Base-by-base conservation (phyloP, 2,888 invertebrate species). In the Amblyjoppa fuscipennis region DNA sequence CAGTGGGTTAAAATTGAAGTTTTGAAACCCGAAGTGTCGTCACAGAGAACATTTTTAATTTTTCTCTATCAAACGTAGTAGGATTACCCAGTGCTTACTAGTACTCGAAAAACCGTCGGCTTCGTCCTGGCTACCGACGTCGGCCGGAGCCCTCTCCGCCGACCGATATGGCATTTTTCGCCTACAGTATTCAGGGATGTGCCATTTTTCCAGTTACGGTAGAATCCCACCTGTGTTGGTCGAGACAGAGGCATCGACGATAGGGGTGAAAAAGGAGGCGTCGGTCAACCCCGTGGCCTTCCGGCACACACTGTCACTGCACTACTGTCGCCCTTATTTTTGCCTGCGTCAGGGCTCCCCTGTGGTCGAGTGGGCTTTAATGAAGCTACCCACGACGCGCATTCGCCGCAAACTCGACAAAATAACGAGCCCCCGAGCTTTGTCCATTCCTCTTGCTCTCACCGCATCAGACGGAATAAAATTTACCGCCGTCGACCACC, bases 281-380 rank as follows among this genome's bases (percentile, higher is more conserved):
- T 78, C 75, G 77, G 81, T 81, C 84, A 87, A 81, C 64, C 85
- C 51, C 82, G 45, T 56, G 51, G 59, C 49, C 76, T 70, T 64
- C 20, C 64, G 28, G 41, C 41, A 75, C 74, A 78, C 81, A 70
- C 83, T 45, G 31, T 38, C 74, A 66, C 56, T n/a, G 45, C 74
- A 66, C 64, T 11, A 73, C 41, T 28, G 51, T 69, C 81, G 76
- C 80, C 75, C 83, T 86, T 81, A 81, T 83, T 87, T 86, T 85
- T 83, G 79, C 81, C 71, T 51, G 81, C 83, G 81, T 84, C 73
- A 53, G 74, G 45, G 76, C 78, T 85, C 73, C 84, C 88, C 86
- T 84, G 86, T 85, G 87, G 86, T 88, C 87, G 88, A 90, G 90
- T 90, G 90, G 87, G 85, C 88, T 90, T 90, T 91, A 90, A 91